Conservation (phyloP, 2,797 vertebrate species). For the Lateolabrax maculatus region DNA sequence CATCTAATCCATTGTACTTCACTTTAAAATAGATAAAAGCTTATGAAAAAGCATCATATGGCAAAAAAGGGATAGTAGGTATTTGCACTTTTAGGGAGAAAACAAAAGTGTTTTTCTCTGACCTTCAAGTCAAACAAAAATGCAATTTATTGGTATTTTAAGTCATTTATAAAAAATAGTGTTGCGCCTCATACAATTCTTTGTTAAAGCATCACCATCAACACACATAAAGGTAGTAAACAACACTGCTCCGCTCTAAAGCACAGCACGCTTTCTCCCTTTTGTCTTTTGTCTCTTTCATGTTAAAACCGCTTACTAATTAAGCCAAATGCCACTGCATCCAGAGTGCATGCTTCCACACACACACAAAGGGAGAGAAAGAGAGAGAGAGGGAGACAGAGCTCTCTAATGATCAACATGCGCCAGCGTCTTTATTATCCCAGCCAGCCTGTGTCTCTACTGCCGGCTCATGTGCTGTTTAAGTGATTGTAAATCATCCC, state of each 20-base stretch:
- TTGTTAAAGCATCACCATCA: constrained; percentile 3
- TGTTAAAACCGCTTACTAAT: constrained; percentile 76
- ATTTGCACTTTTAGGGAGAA: not conserved
- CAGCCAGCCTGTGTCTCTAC: constrained; percentile 70
- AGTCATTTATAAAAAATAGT: not conserved
- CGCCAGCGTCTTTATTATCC: constrained; percentile 81
- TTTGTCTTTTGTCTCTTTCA: constrained; percentile 73
- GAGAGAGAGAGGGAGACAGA: constrained; percentile 33
- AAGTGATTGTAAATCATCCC: constrained; percentile 85
- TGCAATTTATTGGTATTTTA: not conserved
- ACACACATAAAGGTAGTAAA: constrained; percentile 49
- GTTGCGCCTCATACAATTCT: not conserved
- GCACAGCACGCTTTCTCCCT: constrained; percentile 43
- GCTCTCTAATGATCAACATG: constrained; percentile 80
- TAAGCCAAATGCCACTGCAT: constrained; percentile 81
- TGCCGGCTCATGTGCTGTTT: constrained; percentile 71
- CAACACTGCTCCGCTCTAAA: constrained; percentile 34
- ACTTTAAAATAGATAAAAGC: not conserved
- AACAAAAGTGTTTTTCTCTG: not conserved
- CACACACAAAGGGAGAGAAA: constrained; percentile 26
- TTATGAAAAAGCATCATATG: not conserved
- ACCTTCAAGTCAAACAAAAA: constrained; percentile 5
- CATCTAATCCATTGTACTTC: not conserved
- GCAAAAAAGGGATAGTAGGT: too few species aligned
- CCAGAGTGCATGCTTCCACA: constrained; percentile 64